A percentile compares a stretch with the other conserved stretches of the same genome.
These are phyloP conservation scores for Erithacus rubecula DNA, from an alignment of 2,797 vertebrate genomes.

Conservation along the genomic window DNA sequence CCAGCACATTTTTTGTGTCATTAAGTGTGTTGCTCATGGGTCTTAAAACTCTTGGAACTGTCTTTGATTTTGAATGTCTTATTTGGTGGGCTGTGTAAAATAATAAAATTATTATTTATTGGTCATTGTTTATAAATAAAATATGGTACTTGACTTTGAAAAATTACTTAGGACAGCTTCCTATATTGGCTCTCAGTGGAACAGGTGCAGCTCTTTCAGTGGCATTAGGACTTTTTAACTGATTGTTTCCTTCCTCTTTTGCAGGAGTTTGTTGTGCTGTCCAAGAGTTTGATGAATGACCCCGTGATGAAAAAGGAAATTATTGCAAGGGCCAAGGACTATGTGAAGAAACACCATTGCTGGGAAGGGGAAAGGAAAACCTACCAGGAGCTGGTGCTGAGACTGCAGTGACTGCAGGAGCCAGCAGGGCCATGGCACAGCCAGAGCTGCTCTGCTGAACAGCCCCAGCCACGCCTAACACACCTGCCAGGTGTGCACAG, in stretches of 20 bases:
- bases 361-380: slow-evolving; percentile 79
- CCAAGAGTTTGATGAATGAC: slow-evolving; percentile 83
- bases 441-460: no score
- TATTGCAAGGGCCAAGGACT: slow-evolving; percentile 78
- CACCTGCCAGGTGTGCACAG: fast-evolving
- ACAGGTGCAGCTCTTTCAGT: background rate
- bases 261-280: slow-evolving; percentile 89
- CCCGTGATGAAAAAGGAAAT: slow-evolving; percentile 75
- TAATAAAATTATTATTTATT: background rate
- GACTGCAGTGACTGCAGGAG: background rate
- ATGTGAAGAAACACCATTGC: slow-evolving; percentile 79
- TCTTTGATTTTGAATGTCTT: background rate
- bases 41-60: background rate
- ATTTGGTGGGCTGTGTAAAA: background rate
- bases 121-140: background rate
- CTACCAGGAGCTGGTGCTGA: slow-evolving; percentile 82
- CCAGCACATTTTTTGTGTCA: background rate
- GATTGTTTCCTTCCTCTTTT: background rate
- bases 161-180: background rate
- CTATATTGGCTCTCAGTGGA: background rate
- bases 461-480: no score
- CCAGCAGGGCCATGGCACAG: no score
- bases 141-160: background rate
- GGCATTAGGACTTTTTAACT: background rate
- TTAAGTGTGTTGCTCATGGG: background rate